Evolutionary conservation across 2,113 vertebrate species (phyloP).

Genomic region (Bubo blakistoni): DNA sequence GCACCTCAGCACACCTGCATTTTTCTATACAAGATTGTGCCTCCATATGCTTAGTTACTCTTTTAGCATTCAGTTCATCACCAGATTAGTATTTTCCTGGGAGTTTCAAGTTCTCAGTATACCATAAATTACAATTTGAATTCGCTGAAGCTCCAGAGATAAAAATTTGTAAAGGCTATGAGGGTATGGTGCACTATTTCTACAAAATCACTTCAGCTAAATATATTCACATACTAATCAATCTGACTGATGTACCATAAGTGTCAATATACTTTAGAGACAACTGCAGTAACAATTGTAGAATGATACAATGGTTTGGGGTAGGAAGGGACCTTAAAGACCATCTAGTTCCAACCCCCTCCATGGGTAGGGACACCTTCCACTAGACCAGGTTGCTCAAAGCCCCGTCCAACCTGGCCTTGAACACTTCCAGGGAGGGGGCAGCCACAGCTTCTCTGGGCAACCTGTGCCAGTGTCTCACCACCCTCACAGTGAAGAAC

Average conservation of each 20-base stretch:
- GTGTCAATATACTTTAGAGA: not conserved
- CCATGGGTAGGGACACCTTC: too few relatives aligned
- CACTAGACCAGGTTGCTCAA: too few relatives aligned
- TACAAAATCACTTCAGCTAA: not conserved
- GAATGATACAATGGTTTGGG: too few relatives aligned
- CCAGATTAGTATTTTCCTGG: not conserved
- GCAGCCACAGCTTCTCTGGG: too few relatives aligned
- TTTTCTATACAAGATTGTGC: not conserved
- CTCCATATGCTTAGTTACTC: not conserved
- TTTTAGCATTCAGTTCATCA: not conserved
- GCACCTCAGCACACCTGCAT: not conserved
- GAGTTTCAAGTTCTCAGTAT: not conserved
- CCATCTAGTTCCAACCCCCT: too few relatives aligned
- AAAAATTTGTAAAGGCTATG: not conserved
- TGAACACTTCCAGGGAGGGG: too few relatives aligned
- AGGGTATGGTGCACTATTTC: not conserved
- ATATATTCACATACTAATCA: not conserved
- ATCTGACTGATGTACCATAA: not conserved
- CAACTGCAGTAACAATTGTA: not conserved
- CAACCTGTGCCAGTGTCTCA: too few relatives aligned
- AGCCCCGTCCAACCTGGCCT: too few relatives aligned
- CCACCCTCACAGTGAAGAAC: too few relatives aligned
- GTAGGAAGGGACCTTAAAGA: too few relatives aligned
- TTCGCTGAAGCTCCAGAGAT: not conserved
- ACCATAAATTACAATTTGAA: not conserved